Evolutionary conservation across 2,113 vertebrate species (phyloP).

Genomic region (Myotis brandtii): DNA sequence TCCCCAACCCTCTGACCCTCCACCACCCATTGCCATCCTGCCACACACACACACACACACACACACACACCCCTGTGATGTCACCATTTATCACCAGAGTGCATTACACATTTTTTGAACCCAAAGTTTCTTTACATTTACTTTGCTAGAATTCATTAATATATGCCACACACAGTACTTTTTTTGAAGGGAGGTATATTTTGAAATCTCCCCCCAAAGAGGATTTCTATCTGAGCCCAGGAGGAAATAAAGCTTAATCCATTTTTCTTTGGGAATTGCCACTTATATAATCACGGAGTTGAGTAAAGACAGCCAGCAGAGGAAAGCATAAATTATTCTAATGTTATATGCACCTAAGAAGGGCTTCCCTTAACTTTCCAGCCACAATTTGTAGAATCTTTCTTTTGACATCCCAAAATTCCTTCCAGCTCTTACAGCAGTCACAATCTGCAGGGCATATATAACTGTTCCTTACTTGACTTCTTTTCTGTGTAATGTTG

Average conservation of each 20-base stretch:
- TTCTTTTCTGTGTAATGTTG: slow-evolving; percentile 38
- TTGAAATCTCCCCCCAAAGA: slow-evolving; percentile 6
- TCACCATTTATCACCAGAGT: slow-evolving; percentile 28
- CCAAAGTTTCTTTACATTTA: slow-evolving; percentile 38
- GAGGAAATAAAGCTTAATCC: slow-evolving; percentile 42
- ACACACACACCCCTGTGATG: background rate
- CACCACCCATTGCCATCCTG: background rate
- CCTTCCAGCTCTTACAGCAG: background rate
- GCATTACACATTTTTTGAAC: slow-evolving; percentile 52
- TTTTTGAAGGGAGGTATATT: background rate
- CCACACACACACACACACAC: too few species aligned
- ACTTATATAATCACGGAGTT: slow-evolving; percentile 27
- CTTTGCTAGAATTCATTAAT: slow-evolving; percentile 42
- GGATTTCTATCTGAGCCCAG: background rate
- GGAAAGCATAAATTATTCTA: slow-evolving; percentile 36
- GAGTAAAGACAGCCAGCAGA: slow-evolving; percentile 18
- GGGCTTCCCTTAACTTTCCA: background rate
- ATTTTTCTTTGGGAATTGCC: slow-evolving; percentile 36
- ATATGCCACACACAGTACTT: background rate
- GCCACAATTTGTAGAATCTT: background rate
- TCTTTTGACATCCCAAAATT: slow-evolving; percentile 31
- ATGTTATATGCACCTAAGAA: background rate
- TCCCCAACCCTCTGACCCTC: background rate
- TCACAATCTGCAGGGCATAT: background rate
- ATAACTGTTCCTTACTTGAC: background rate